These are phyloP conservation scores for Lindbergichthys nudifrons DNA, from an alignment of 2,797 vertebrate species.

Conservation along the genomic window DNA sequence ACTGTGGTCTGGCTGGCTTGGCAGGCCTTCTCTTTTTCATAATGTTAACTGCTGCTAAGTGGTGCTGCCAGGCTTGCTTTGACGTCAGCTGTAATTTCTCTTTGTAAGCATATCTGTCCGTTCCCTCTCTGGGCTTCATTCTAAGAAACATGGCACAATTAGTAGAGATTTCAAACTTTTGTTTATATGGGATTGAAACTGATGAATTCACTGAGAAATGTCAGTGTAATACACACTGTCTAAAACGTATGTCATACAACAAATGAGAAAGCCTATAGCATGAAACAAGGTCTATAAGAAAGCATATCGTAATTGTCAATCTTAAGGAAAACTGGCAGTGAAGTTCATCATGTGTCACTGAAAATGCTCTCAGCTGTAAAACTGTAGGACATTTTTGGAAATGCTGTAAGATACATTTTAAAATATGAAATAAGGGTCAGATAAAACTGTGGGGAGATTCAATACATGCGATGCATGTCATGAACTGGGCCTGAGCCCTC, in stretches of 20 bases:
- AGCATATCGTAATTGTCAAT: slow-evolving; percentile 51
- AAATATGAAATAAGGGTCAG: slow-evolving; percentile 23
- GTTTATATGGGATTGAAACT: slow-evolving; percentile 57
- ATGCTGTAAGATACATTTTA: slow-evolving; percentile 10
- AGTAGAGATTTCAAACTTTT: slow-evolving; percentile 46
- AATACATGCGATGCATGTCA: slow-evolving; percentile 26
- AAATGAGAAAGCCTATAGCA: slow-evolving; percentile 26
- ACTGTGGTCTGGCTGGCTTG: slow-evolving; percentile 67
- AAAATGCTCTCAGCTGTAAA: slow-evolving; percentile 50
- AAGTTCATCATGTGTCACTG: slow-evolving; percentile 14
- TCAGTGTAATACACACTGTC: slow-evolving; percentile 4
- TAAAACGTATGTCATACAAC: slow-evolving; percentile 22
- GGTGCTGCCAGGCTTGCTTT: slow-evolving; percentile 63
- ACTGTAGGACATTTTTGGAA: slow-evolving; percentile 39
- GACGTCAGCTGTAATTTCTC: slow-evolving; percentile 73
- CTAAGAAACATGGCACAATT: slow-evolving; percentile 36
- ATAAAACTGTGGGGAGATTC: slow-evolving; percentile 21
- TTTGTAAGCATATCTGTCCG: slow-evolving; percentile 67
- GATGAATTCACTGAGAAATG: slow-evolving; percentile 50
- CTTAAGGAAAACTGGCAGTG: slow-evolving; percentile 35
- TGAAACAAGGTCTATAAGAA: slow-evolving; percentile 30
- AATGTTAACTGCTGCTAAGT: slow-evolving; percentile 68
- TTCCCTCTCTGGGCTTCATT: slow-evolving; percentile 61
- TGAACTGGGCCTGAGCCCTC: slow-evolving; percentile 14
- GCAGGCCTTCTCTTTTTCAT: slow-evolving; percentile 51